A percentile compares a stretch with the other conserved stretches of the same genome.
phyloP scores from a whole-genome alignment of 2,113 vertebrate species.

The Paedocypris sp. region DNA sequence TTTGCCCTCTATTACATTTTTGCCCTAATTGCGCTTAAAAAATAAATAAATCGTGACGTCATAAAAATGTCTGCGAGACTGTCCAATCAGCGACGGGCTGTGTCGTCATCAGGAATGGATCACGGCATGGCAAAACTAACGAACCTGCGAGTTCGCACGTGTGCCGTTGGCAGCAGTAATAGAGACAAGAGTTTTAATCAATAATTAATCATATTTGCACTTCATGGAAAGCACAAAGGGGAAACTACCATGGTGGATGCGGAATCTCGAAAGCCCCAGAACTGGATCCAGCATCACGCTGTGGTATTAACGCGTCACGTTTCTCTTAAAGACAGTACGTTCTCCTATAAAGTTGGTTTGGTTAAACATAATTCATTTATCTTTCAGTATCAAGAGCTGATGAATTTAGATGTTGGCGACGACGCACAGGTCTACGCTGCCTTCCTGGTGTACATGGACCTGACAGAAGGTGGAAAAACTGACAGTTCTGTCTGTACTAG shows the following conservation, averaged over 20 bases:
- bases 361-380: neutral
- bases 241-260: neutral
- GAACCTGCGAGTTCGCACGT: neutral
- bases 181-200: neutral
- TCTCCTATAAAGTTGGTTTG: neutral
- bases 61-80: too few species aligned
- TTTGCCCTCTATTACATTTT: too few species aligned
- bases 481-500: neutral
- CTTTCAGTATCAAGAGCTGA: slow-evolving; percentile 74
- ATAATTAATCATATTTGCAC: neutral
- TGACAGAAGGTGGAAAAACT: slow-evolving; percentile 70
- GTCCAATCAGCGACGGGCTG: too few species aligned
- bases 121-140: too few species aligned
- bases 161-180: neutral
- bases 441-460: slow-evolving; percentile 85
- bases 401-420: slow-evolving; percentile 71
- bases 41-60: too few species aligned
- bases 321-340: neutral
- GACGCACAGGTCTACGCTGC: slow-evolving; percentile 73
- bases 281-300: slow-evolving; percentile 57
- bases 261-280: slow-evolving; percentile 3
- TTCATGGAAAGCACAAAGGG: neutral
- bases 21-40: too few species aligned
- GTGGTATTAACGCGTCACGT: slow-evolving; percentile 38
- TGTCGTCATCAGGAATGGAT: too few species aligned